Evolutionary conservation across 2,113 vertebrate genomes (phyloP).

Genomic region (Bufo gargarizans): DNA sequence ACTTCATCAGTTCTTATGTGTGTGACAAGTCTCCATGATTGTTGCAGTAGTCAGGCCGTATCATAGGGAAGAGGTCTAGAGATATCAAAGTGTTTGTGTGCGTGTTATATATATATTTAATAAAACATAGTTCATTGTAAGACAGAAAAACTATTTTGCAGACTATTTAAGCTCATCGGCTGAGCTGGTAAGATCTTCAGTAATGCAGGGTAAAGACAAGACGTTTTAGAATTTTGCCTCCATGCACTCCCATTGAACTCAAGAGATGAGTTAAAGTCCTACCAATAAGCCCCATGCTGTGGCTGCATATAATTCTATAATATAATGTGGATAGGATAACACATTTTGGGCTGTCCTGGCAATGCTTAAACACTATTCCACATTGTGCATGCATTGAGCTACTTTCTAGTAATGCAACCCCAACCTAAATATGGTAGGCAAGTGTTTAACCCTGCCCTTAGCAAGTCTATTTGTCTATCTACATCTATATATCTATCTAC

Average conservation of each 20-base stretch:
- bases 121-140: no score
- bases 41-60: no score
- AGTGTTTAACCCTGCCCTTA: not conserved
- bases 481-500: not conserved
- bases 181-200: no score
- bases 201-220: not conserved
- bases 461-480: not conserved
- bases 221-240: not conserved
- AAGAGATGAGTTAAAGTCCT: no score
- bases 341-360: not conserved
- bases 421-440: not conserved
- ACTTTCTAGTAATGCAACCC: not conserved
- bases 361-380: not conserved
- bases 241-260: not conserved
- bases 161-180: not conserved
- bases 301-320: not conserved
- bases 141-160: no score
- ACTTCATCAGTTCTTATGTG: no score
- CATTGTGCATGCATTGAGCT: not conserved
- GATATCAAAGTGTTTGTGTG: no score
- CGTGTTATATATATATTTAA: no score
- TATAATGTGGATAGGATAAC: not conserved
- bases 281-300: not conserved
- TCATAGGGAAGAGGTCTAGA: no score
- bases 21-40: no score